phyloP scores from a whole-genome alignment of 2,797 vertebrate genomes.

The Orestias chungarensis region DNA sequence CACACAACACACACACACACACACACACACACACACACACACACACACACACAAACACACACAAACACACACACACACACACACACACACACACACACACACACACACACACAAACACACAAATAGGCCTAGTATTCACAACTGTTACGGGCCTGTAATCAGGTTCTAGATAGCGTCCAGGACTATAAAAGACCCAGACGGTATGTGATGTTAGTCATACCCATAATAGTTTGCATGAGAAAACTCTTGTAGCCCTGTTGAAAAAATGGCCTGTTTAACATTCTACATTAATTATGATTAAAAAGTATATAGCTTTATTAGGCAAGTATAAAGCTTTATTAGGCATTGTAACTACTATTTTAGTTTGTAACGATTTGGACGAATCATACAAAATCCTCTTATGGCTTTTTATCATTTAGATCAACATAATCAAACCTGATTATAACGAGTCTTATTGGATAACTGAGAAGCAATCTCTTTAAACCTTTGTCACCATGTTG shows the following conservation, averaged over 20 bases:
- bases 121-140: slow-evolving; percentile 42
- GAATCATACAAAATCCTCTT: neutral
- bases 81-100: slow-evolving; percentile 5
- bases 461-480: slow-evolving; percentile 48
- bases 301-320: neutral
- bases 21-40: slow-evolving; percentile 1
- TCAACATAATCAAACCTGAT: slow-evolving; percentile 40
- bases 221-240: slow-evolving; percentile 13
- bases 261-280: neutral
- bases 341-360: too few species aligned
- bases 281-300: neutral
- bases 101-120: slow-evolving; percentile 2
- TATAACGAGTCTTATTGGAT: slow-evolving; percentile 40
- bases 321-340: neutral
- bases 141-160: slow-evolving; percentile 54
- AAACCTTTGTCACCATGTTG: slow-evolving; percentile 52
- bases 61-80: slow-evolving; percentile 2
- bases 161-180: slow-evolving; percentile 45
- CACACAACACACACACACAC: neutral
- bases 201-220: slow-evolving; percentile 30
- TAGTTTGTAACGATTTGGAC: neutral
- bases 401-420: neutral
- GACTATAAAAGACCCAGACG: slow-evolving; percentile 52
- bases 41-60: slow-evolving; percentile 1
- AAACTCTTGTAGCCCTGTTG: slow-evolving; percentile 24